phyloP scores from a whole-genome alignment of 2,113 vertebrate species.

The Apodemus sylvaticus region DNA sequence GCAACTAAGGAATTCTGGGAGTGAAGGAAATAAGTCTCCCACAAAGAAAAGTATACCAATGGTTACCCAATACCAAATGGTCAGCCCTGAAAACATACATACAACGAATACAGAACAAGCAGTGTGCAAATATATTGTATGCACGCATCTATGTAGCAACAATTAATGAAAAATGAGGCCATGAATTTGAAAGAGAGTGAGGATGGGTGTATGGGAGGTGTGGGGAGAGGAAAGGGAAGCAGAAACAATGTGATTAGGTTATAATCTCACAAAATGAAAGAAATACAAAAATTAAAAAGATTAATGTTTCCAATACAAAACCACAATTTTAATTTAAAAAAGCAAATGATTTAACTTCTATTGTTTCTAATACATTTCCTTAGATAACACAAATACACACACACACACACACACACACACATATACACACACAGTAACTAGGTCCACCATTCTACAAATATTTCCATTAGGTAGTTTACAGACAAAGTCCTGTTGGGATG shows the following conservation, averaged over 20 bases:
- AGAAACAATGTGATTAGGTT: background rate
- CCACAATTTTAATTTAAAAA: conserved; percentile 25
- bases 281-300: background rate
- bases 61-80: background rate
- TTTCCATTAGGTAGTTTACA: background rate
- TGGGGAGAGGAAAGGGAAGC: background rate
- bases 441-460: background rate
- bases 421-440: background rate
- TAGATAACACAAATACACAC: background rate
- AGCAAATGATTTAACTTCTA: conserved; percentile 27
- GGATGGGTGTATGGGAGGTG: background rate
- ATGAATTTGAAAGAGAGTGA: background rate
- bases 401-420: no score
- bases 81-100: background rate
- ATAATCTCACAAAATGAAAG: background rate
- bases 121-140: background rate
- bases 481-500: background rate
- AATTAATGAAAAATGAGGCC: background rate
- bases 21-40: background rate
- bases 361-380: conserved; percentile 11
- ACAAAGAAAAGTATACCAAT: background rate
- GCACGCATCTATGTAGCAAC: background rate
- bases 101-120: background rate
- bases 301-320: conserved; percentile 35
- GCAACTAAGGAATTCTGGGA: background rate